phyloP scores from a whole-genome alignment of 2,113 vertebrate species.

The Odontophorus gujanensis region DNA sequence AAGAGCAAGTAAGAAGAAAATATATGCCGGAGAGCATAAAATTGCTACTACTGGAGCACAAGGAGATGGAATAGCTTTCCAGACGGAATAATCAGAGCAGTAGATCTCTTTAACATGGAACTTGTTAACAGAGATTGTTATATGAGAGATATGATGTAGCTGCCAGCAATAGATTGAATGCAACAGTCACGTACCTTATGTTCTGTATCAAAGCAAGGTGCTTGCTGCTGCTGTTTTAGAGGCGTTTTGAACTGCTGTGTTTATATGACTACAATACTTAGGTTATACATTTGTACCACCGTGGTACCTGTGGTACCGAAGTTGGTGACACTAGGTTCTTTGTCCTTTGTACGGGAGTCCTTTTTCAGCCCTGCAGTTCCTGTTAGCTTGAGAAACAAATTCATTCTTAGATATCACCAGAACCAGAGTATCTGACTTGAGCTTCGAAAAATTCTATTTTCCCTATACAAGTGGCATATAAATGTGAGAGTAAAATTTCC shows the following conservation, averaged over 20 bases:
- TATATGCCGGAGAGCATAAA: slow-evolving; percentile 1
- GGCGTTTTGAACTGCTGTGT: neutral
- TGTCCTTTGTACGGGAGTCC: neutral
- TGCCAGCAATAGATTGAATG: neutral
- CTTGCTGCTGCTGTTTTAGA: neutral
- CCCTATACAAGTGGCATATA: neutral
- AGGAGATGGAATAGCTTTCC: neutral
- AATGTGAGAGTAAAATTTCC: neutral
- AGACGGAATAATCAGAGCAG: slow-evolving; percentile 25
- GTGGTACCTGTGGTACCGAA: neutral
- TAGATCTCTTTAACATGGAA: neutral
- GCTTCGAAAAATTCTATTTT: neutral
- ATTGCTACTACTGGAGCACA: neutral
- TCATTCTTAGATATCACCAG: neutral
- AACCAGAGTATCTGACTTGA: neutral
- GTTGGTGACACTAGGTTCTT: neutral
- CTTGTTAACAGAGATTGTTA: neutral
- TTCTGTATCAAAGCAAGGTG: neutral
- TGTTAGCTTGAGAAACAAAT: neutral
- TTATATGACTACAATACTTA: neutral
- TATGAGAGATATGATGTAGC: neutral
- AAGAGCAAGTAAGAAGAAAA: slow-evolving; percentile 5
- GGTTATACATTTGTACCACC: rapidly evolving
- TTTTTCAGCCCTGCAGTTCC: neutral
- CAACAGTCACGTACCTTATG: neutral